These are phyloP conservation scores for Heliothis subflexa DNA, from an alignment of 1,140 invertebrate species.

Conservation along the genomic window DNA sequence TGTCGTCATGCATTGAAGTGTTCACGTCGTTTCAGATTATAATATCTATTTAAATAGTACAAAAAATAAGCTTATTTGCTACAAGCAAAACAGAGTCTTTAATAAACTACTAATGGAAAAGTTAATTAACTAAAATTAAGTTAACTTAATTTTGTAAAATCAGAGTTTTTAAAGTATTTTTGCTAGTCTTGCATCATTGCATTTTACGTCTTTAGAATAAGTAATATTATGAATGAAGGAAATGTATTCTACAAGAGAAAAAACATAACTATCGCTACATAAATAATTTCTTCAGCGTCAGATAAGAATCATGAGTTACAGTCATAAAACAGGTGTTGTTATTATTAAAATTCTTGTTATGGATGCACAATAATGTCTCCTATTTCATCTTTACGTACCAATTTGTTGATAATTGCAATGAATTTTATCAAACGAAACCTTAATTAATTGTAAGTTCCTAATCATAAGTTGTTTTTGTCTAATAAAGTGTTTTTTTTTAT, in stretches of 20 bases:
- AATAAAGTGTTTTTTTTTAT: not conserved
- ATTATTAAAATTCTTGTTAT: too few relatives aligned
- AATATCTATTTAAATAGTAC: too few relatives aligned
- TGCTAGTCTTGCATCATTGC: conserved; percentile 32
- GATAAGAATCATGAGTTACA: not conserved
- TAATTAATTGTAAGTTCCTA: conserved; percentile 6
- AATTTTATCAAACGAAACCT: not conserved
- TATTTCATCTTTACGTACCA: too few relatives aligned
- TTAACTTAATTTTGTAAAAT: not conserved
- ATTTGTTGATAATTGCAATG: not conserved
- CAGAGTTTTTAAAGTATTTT: not conserved
- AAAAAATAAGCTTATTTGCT: too few relatives aligned
- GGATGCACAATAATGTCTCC: not conserved
- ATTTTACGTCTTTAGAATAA: conserved; percentile 19
- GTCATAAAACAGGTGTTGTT: too few relatives aligned
- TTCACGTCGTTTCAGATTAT: too few relatives aligned
- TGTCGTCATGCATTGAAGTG: not conserved
- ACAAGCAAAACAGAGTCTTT: too few relatives aligned
- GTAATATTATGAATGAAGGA: too few relatives aligned
- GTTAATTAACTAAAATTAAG: too few relatives aligned
- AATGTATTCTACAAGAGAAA: too few relatives aligned
- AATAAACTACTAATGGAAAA: not conserved
- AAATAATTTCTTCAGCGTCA: too few relatives aligned
- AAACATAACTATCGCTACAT: too few relatives aligned
- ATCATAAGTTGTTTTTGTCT: conserved; percentile 21